Evolutionary conservation across 2,797 vertebrate genomes (phyloP).

Genomic region (Orientallactaga sibirica): DNA sequence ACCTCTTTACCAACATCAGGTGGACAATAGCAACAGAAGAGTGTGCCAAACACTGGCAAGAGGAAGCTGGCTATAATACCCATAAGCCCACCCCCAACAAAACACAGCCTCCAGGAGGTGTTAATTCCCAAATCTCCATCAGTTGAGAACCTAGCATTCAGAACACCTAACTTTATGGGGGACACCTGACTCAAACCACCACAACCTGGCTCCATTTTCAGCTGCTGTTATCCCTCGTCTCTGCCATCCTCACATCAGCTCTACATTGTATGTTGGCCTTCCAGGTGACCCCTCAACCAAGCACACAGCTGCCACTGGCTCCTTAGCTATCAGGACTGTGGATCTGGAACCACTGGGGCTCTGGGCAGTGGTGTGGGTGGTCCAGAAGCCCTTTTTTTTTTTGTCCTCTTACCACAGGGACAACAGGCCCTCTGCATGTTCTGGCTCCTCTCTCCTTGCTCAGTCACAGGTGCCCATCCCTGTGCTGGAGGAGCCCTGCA

Average conservation of each 20-base stretch:
- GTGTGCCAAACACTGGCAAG: no score
- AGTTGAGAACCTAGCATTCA: no score
- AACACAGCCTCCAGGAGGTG: no score
- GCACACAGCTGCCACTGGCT: background rate
- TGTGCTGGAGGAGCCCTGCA: background rate
- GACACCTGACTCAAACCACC: no score
- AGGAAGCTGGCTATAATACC: no score
- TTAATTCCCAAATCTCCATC: no score
- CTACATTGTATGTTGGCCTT: accelerated
- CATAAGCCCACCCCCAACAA: no score
- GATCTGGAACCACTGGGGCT: background rate
- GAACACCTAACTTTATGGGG: no score
- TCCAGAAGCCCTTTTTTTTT: no score
- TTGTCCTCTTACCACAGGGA: background rate
- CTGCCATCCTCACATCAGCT: background rate
- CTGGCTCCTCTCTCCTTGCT: background rate
- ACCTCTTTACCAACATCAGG: no score
- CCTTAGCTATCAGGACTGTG: accelerated
- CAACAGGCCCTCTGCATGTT: background rate
- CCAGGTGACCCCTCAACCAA: background rate
- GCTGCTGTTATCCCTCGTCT: background rate
- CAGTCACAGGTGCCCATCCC: background rate
- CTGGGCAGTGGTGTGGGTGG: background rate
- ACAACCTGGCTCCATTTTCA: background rate
- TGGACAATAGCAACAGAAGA: no score